Base-by-base conservation (phyloP, 2,797 vertebrate species). In the Vultur gryphus region DNA sequence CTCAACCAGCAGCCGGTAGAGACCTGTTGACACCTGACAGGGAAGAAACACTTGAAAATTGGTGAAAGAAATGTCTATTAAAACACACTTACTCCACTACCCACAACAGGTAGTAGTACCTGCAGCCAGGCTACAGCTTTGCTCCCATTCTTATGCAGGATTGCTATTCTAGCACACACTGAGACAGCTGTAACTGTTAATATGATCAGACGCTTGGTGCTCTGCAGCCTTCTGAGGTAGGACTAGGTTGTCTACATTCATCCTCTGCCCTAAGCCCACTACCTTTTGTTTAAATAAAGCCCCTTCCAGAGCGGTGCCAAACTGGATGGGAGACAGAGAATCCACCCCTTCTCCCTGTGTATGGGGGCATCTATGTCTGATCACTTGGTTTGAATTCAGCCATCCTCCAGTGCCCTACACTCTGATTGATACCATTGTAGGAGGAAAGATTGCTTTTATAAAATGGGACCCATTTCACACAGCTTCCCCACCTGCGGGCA, bases 1-100 rank as follows among this genome's bases (percentile, higher is more conserved):
- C 66, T 94, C 96, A 88, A 98, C 98, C 31, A 99, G 96, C 83
- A 99, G 97, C 94, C 3, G 25, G 52, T 71, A 87, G 35, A 87
- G 85, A 43, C 75, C 66, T 43, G 20, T 49, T 35, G 76, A 80
- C 17, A 87, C 75, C 85, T 87, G 26, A 21, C 26, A 65, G 43
- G 43, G 66, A 79, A 71, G 35, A 87, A 79, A 78, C n/a, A 54
- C 62, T 78, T 61, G 57, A 54, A 78, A 70, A 62, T 5, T 41
- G 29, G 16, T 70, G 55, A 78, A 54, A 61, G n/a, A 48, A 28
- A 55, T 46, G 25, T 41, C 31, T 71, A 18, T 26, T 35, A 57
- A 64, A 64, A 49, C 39, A 55, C 35, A 41, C n/a, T 48, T 57
- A 24, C 26, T 64, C 41, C 29, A 55, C 41, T 54, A 46, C 19